Base-by-base conservation (phyloP, 2,888 invertebrate genomes). In the Stenodema calcarata region DNA sequence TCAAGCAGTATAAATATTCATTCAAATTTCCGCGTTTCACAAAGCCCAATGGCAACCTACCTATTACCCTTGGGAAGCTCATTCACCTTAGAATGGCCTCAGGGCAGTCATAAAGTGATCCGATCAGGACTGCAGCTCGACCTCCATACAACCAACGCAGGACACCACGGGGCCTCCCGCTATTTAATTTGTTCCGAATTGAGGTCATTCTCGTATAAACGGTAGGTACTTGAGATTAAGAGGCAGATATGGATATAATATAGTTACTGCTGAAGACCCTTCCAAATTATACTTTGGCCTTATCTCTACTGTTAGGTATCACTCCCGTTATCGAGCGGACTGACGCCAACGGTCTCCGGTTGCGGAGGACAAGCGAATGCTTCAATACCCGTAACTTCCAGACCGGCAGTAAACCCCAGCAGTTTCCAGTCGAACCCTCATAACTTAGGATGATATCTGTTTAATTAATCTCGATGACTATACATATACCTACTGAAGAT, bases 401-500 rank as follows among this genome's bases (percentile, higher is more conserved):
- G 23, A 1, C 44, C 44, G 44, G 41, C 41, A 14, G 27, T 27
- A 78, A 41, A 27, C 42, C 44, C 78, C 41, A 42, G 78, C 78
- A 42, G 44, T 78, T 78, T 78, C 78, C 27, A 78, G 41, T 42
- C 78, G 78, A 78, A 42, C 80, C 30, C 80, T 30, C 80, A 80
- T 80, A 50, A 78, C 50, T 80, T 50, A 54, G 50, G 50, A 30
- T 12, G 27, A 30, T 80, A 80, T 80, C 80, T 50, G 80, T 80
- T 80, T 80, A 44, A 80, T 80, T 80, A 80, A 80, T 80, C 80
- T 80, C 28, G 50, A 80, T 80, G 30, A 54, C 80, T 35, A 78
- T 73, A 73, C 73, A 73, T 62, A 7, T 62, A 62, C 62, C 62
- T 62, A 62, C 35, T 73, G 73, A 73, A 73, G 73, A 73, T 73